Evolutionary conservation across 2,888 invertebrate species (phyloP).

Genomic region (Lomographa bimaculata): DNA sequence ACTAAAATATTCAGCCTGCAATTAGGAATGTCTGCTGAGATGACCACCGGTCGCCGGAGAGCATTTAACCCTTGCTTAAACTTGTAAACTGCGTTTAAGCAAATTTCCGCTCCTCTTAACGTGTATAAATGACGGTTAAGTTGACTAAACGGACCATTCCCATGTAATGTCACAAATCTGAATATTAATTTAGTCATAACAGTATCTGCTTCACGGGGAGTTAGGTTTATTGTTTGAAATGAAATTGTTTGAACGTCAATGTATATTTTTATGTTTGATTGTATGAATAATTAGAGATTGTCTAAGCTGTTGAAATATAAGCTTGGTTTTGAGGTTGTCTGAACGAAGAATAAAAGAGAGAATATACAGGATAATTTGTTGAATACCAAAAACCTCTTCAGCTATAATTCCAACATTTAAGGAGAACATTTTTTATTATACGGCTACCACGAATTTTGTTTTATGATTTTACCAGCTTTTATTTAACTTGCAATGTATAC

Average conservation of each 20-base stretch:
- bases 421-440: no score
- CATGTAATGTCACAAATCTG: slow-evolving; percentile 49
- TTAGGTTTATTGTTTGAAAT: slow-evolving; percentile 23
- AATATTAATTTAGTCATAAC: slow-evolving; percentile 58
- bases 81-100: slow-evolving; percentile 64
- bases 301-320: neutral
- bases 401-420: no score
- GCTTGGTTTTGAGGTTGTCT: no score
- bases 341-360: no score
- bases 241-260: neutral
- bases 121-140: slow-evolving; percentile 41
- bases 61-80: slow-evolving; percentile 61
- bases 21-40: slow-evolving; percentile 62
- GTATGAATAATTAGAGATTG: neutral
- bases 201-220: slow-evolving; percentile 38
- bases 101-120: slow-evolving; percentile 50
- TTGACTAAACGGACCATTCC: slow-evolving; percentile 52
- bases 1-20: slow-evolving; percentile 60
- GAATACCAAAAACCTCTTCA: no score
- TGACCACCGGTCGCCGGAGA: slow-evolving; percentile 43
- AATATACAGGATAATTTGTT: no score
- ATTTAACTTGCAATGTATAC: no score
- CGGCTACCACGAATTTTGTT: no score
- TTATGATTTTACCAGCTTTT: no score
- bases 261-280: neutral